Evolutionary conservation across 1,140 invertebrate species (phyloP).

Genomic region (Trachelipus rathkii): DNA sequence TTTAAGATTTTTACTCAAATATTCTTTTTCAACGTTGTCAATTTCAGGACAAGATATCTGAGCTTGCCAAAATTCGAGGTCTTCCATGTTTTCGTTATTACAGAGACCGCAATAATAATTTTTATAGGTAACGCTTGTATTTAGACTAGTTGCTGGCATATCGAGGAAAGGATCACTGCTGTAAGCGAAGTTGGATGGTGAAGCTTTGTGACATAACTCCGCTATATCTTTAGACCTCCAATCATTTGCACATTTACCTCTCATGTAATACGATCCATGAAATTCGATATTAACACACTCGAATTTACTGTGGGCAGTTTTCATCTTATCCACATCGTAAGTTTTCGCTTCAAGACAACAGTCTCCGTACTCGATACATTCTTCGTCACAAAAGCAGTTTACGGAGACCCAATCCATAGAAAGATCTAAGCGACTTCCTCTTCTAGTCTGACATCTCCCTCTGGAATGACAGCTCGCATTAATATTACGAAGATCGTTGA

Average conservation of each 20-base stretch:
- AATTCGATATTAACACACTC: constrained; percentile 51
- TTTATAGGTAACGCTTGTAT: constrained; percentile 54
- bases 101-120: constrained; percentile 59
- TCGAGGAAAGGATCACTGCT: constrained; percentile 51
- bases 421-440: constrained; percentile 26
- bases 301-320: constrained; percentile 45
- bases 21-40: constrained; percentile 25
- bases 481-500: not conserved
- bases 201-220: constrained; percentile 46
- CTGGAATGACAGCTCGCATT: not conserved
- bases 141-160: constrained; percentile 53
- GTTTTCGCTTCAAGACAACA: constrained; percentile 54
- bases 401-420: constrained; percentile 50
- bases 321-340: constrained; percentile 48
- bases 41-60: constrained; percentile 51
- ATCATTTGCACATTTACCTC: constrained; percentile 50
- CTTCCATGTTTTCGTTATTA: constrained; percentile 50
- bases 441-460: not conserved
- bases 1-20: constrained; percentile 41
- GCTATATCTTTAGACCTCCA: constrained; percentile 49
- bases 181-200: constrained; percentile 21
- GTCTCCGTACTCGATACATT: constrained; percentile 54
- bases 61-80: constrained; percentile 52
- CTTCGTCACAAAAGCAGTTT: constrained; percentile 56
- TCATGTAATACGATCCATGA: constrained; percentile 55